Conservation (phyloP, 2,113 vertebrate species). For the Urocolius indicus region DNA sequence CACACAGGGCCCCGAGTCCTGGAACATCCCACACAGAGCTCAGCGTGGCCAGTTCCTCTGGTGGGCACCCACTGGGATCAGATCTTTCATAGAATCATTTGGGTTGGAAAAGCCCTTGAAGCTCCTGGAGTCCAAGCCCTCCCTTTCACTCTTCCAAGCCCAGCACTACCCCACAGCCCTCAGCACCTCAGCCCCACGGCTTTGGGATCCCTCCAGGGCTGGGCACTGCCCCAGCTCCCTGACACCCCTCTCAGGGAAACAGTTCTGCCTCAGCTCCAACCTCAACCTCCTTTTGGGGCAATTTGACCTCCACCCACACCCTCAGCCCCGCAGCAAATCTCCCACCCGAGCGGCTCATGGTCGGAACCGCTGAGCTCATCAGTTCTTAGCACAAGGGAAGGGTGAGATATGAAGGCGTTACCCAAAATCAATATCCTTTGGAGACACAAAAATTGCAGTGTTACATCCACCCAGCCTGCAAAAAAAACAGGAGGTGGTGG, state of each 20-base stretch:
- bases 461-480: not conserved
- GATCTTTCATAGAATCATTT: too few relatives aligned
- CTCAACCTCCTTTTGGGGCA: too few relatives aligned
- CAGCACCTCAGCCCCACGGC: too few relatives aligned
- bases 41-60: rapidly evolving
- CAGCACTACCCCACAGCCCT: too few relatives aligned
- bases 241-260: too few relatives aligned
- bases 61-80: not conserved
- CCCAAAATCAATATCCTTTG: constrained; percentile 4
- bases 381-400: not conserved
- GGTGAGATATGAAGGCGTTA: not conserved
- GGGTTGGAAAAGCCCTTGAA: too few relatives aligned
- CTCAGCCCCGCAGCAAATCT: not conserved
- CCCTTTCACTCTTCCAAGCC: too few relatives aligned
- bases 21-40: not conserved
- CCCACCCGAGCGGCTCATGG: not conserved
- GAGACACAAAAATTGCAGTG: not conserved
- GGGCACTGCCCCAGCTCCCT: too few relatives aligned
- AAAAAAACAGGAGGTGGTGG: not conserved
- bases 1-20: rapidly evolving
- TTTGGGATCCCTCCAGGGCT: too few relatives aligned
- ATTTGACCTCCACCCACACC: not conserved
- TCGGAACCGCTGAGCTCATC: constrained; percentile 10
- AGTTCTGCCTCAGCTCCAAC: too few relatives aligned
- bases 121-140: too few relatives aligned